Base-by-base conservation (phyloP, 2,113 vertebrate species). In the Origma solitaria region DNA sequence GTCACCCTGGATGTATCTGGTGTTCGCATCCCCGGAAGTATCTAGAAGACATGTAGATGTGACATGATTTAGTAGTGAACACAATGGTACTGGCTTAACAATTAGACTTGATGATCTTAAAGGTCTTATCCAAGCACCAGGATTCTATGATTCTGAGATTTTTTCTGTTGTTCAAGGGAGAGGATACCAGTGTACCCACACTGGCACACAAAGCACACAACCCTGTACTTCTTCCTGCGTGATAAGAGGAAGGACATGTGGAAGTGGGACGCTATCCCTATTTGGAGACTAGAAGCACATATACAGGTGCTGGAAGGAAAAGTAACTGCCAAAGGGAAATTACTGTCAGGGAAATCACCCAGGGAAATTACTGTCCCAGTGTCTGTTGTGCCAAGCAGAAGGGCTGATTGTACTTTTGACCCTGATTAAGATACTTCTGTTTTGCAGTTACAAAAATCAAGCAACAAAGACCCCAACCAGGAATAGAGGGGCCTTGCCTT, bases 151-250 rank as follows among this genome's bases (percentile, higher is more conserved):
- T 44, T 60, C 45, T 78, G 28, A 44, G 8, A 69, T 44, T 78
- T 10, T 10, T 30, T 58, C 23, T 28, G 11, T 27, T 72, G 8
- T 44, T 72, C 31, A 35, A 68, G 23, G 24, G 13, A 62, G 15
- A 72, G 9, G 11, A 13, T 61, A 71, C 9, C 2, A 3, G 35
- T 61, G 21, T 35, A 35, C 6, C 11, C 31, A 71, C 25, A 71
- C 6, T 3, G 11, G 18, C 28, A 15, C 13, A 65, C 3, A 40
- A 25, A 30, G 45, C 0, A 0, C 2, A 2, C 13, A 57, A 35
- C 3, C 10, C 24, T 58, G 11, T 25, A 31, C 21, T 38, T 93
- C 58, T 57, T 77, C 53, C 53, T 68, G 49, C 1, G 0, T 22
- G 17, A 25, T 38, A 7, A 15, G 18, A 42, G 13, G 10, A 5